Percentiles rank a stretch among this genome's conserved stretches.
Conservation (phyloP, 2,113 vertebrate species). For the Murina feae region DNA sequence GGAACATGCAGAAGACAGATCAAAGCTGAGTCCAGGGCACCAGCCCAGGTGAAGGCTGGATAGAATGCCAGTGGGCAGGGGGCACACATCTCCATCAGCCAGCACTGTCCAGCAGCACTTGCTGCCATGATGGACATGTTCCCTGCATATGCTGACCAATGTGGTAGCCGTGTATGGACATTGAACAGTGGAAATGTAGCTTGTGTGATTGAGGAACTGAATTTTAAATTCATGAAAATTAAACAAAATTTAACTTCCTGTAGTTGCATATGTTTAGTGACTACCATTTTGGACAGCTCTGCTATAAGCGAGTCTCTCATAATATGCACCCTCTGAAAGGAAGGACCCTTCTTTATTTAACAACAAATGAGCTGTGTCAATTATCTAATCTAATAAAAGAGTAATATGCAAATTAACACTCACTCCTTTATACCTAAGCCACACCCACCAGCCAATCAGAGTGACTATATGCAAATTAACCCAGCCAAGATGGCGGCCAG, state of each 20-base stretch:
- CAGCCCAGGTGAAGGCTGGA: background rate
- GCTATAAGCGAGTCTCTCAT: background rate
- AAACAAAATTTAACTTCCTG: background rate
- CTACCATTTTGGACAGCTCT: background rate
- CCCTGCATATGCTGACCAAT: background rate
- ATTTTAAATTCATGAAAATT: background rate
- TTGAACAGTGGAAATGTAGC: background rate
- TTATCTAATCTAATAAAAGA: no score
- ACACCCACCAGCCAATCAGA: no score
- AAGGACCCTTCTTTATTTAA: background rate
- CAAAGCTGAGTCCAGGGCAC: background rate
- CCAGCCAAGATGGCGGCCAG: no score
- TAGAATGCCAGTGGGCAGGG: background rate
- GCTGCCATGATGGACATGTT: background rate
- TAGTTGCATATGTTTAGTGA: background rate
- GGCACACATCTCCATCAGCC: background rate
- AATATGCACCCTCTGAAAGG: background rate
- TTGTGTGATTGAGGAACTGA: background rate
- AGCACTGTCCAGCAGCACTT: background rate
- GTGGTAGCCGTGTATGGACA: background rate
- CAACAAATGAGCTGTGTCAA: background rate
- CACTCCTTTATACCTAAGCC: no score
- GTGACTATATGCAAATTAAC: no score
- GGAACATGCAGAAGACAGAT: background rate
- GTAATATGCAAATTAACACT: no score